A percentile compares a stretch with the other conserved stretches of the same genome.
phyloP scores from a whole-genome alignment of 2,888 invertebrate species.

The Drosophila pseudotalamancana region DNA sequence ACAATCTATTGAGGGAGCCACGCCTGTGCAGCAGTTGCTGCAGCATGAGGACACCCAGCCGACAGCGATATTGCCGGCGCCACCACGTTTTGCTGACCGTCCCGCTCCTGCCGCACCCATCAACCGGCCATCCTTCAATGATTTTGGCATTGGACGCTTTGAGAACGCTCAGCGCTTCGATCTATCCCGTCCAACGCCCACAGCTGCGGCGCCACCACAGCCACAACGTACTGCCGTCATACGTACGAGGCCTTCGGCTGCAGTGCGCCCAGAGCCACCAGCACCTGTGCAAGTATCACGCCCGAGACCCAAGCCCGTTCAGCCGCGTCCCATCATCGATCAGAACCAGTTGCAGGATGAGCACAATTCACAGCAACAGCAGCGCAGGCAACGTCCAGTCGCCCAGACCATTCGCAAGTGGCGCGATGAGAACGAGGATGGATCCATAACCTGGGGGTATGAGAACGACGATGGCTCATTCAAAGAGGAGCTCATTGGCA shows the following conservation, averaged over 20 bases:
- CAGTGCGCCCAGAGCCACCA: slow-evolving; percentile 82
- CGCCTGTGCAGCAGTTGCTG: slow-evolving; percentile 77
- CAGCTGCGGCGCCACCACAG: slow-evolving; percentile 73
- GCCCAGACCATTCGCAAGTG: slow-evolving; percentile 89
- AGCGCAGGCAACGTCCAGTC: slow-evolving; percentile 87
- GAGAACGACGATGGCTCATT: slow-evolving; percentile 95
- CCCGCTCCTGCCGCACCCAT: slow-evolving; percentile 60
- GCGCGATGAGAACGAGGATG: slow-evolving; percentile 90
- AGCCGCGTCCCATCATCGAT: slow-evolving; percentile 81
- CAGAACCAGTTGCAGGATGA: slow-evolving; percentile 81
- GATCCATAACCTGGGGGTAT: slow-evolving; percentile 94
- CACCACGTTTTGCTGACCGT: slow-evolving; percentile 81
- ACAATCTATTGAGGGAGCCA: slow-evolving; percentile 84
- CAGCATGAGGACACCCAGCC: slow-evolving; percentile 70
- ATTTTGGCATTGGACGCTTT: slow-evolving; percentile 79
- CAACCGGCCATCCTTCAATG: slow-evolving; percentile 75
- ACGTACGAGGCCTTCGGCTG: slow-evolving; percentile 74
- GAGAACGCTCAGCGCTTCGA: slow-evolving; percentile 78
- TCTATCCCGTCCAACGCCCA: slow-evolving; percentile 70
- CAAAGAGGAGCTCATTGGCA: slow-evolving; percentile 93
- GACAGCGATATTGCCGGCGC: slow-evolving; percentile 64
- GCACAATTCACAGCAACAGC: slow-evolving; percentile 62
- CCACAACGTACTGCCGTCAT: slow-evolving; percentile 85
- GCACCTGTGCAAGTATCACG: slow-evolving; percentile 79
- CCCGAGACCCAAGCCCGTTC: slow-evolving; percentile 78